Evolutionary conservation across 2,113 vertebrate species (phyloP).

Genomic region (Rostratula benghalensis): DNA sequence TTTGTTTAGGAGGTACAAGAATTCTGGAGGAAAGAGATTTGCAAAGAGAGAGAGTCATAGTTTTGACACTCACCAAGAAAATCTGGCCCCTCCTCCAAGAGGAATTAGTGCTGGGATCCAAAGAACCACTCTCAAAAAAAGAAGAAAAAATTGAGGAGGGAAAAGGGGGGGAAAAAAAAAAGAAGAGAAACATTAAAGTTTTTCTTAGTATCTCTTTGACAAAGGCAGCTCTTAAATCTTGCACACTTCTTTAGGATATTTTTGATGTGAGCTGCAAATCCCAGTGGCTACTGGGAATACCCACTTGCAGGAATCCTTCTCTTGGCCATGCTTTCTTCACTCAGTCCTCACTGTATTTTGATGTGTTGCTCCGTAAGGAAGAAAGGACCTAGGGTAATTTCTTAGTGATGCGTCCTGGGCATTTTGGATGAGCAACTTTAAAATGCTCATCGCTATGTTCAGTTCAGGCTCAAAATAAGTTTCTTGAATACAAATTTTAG

Average conservation of each 20-base stretch:
- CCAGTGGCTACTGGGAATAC: background rate
- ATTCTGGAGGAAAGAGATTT: background rate
- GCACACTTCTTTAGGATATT: background rate
- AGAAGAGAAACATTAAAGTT: background rate
- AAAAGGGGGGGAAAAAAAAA: background rate
- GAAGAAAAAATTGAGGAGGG: background rate
- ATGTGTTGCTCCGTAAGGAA: background rate
- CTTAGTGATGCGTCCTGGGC: background rate
- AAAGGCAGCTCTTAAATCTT: background rate
- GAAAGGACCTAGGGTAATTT: background rate
- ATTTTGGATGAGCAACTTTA: background rate
- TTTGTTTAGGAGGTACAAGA: background rate
- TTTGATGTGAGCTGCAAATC: background rate
- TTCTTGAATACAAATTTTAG: background rate
- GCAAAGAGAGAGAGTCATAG: background rate
- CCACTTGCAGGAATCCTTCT: background rate
- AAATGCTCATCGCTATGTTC: background rate
- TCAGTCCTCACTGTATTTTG: background rate
- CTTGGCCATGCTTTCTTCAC: background rate
- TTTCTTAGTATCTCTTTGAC: background rate
- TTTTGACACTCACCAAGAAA: background rate
- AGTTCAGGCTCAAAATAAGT: background rate
- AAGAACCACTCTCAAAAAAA: background rate
- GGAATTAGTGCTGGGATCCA: background rate
- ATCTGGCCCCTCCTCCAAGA: background rate